phyloP scores from a whole-genome alignment of 1,140 invertebrate species.

The Gerris buenoi region DNA sequence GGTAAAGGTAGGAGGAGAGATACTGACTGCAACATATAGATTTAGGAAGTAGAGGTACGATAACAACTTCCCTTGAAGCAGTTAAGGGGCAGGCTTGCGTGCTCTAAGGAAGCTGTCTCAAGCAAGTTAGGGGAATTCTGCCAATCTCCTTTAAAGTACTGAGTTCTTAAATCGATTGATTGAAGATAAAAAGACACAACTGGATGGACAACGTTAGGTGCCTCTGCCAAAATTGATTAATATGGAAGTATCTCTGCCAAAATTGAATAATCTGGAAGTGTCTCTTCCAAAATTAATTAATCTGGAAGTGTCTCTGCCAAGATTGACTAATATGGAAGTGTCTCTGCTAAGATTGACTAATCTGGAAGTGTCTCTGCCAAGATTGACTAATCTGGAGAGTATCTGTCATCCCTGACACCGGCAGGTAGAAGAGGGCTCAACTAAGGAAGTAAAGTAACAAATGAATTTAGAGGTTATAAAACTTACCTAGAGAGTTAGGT shows the following conservation, averaged over 20 bases:
- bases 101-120: no score
- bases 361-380: not conserved
- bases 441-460: not conserved
- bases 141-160: no score
- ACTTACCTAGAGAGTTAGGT: conserved; percentile 49
- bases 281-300: not conserved
- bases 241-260: not conserved
- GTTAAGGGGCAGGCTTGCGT: no score
- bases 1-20: no score
- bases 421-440: not conserved
- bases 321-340: not conserved
- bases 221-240: not conserved
- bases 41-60: no score
- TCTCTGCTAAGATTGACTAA: not conserved
- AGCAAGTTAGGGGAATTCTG: no score
- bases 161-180: no score
- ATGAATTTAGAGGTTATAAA: not conserved
- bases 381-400: not conserved
- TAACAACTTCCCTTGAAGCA: no score
- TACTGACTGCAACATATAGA: no score
- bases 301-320: not conserved
- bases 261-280: not conserved
- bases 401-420: not conserved
- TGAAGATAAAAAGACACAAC: no score
- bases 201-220: no score